Evolutionary conservation across 2,888 invertebrate genomes (phyloP).

Genomic region (Muscina levida): DNA sequence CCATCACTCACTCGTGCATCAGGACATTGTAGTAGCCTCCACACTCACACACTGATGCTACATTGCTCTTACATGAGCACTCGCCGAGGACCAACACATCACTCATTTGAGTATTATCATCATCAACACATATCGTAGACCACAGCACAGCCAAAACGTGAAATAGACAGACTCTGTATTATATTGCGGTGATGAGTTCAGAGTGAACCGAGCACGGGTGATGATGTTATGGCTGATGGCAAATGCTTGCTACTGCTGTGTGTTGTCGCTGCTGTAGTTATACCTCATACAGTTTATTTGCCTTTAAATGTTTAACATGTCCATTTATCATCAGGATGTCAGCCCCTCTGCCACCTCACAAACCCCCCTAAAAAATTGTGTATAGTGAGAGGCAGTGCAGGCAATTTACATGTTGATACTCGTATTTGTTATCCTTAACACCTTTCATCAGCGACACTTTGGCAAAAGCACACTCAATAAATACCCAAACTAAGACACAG

Average conservation of each 20-base stretch:
- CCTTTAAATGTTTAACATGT: constrained; percentile 61
- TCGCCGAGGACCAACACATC: neutral
- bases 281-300: constrained; percentile 56
- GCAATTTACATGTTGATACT: constrained; percentile 5
- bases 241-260: constrained; percentile 1
- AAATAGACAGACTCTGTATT: constrained; percentile 3
- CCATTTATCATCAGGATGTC: constrained; percentile 59
- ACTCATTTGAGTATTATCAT: constrained; percentile 17
- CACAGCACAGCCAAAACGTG: neutral
- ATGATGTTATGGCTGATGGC: constrained; percentile 19
- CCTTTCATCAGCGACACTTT: constrained; percentile 17
- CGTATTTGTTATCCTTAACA: constrained; percentile 31
- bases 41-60: neutral
- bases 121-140: neutral
- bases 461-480: too few relatives aligned
- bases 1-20: constrained; percentile 23
- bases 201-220: constrained; percentile 10
- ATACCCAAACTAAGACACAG: too few relatives aligned
- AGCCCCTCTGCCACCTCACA: neutral
- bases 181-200: neutral
- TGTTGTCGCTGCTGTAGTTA: constrained; percentile 30
- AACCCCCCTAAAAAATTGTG: neutral
- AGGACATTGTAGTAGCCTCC: neutral
- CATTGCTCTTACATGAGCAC: too few relatives aligned
- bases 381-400: neutral